Conservation (phyloP, 2,888 invertebrate genomes). For the Conomelus anceps region DNA sequence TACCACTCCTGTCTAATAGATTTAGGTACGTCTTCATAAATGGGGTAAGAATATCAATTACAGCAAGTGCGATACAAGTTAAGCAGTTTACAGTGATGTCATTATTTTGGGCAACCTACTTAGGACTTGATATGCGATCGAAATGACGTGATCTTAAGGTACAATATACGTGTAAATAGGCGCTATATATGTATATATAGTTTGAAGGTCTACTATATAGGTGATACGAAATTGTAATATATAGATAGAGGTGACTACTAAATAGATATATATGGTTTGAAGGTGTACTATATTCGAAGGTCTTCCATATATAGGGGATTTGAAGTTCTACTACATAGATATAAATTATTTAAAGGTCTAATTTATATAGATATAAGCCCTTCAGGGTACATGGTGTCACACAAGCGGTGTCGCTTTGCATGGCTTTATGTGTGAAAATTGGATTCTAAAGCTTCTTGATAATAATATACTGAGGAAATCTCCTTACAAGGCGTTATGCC, state of each 20-base stretch:
- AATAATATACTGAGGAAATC: neutral
- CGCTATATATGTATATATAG: neutral
- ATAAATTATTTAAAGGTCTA: neutral
- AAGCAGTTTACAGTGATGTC: neutral
- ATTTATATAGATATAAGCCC: neutral
- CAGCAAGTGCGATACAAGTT: neutral
- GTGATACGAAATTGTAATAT: too few species aligned
- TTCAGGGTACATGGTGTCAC: neutral
- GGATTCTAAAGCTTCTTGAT: neutral
- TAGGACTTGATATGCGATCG: too few species aligned
- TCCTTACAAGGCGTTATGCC: neutral
- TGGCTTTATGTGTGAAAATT: neutral
- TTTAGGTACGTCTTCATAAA: neutral
- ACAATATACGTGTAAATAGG: neutral
- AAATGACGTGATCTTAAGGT: too few species aligned
- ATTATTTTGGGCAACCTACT: neutral
- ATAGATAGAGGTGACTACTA: neutral
- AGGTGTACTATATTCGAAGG: neutral
- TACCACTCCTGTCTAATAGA: neutral
- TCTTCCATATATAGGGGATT: neutral
- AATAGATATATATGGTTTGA: neutral
- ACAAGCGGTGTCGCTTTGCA: neutral
- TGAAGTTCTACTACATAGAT: neutral
- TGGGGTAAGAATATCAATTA: neutral
- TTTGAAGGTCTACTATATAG: neutral